Conservation (phyloP, 1,140 invertebrate species). For the Adelges cooleyi region DNA sequence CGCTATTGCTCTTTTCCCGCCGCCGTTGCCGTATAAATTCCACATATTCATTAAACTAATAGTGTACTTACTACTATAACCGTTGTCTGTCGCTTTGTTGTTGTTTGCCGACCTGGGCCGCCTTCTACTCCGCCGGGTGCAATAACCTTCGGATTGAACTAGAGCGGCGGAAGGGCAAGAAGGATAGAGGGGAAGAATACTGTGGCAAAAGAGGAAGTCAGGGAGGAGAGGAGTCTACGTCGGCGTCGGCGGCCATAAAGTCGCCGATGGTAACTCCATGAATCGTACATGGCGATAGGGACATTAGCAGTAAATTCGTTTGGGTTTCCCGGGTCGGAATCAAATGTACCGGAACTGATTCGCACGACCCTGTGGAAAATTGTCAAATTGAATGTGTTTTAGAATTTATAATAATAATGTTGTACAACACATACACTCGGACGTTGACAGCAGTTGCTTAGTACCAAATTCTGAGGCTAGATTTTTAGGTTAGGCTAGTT, state of each 20-base stretch:
- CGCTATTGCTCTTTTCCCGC: too few relatives aligned
- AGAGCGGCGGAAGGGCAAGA: not conserved
- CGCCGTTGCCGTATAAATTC: too few relatives aligned
- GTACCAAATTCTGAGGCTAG: too few relatives aligned
- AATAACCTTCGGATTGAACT: not conserved
- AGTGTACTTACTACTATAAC: too few relatives aligned
- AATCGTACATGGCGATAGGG: not conserved
- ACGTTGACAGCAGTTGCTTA: too few relatives aligned
- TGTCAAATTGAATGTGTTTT: not conserved
- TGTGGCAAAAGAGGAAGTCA: not conserved
- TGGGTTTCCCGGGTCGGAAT: not conserved
- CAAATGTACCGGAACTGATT: constrained; percentile 26
- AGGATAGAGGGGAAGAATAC: not conserved
- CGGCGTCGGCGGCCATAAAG: not conserved
- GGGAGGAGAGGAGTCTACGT: too few relatives aligned
- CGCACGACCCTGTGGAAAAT: not conserved
- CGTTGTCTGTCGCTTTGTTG: too few relatives aligned
- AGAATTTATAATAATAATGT: too few relatives aligned
- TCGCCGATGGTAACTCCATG: not conserved
- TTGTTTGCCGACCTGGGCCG: not conserved
- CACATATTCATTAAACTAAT: too few relatives aligned
- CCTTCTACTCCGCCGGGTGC: not conserved
- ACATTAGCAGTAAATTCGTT: constrained; percentile 21
- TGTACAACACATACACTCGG: too few relatives aligned
- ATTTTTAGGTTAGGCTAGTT: too few relatives aligned